phyloP scores from a whole-genome alignment of 2,888 invertebrate genomes.

The Aelia acuminata region DNA sequence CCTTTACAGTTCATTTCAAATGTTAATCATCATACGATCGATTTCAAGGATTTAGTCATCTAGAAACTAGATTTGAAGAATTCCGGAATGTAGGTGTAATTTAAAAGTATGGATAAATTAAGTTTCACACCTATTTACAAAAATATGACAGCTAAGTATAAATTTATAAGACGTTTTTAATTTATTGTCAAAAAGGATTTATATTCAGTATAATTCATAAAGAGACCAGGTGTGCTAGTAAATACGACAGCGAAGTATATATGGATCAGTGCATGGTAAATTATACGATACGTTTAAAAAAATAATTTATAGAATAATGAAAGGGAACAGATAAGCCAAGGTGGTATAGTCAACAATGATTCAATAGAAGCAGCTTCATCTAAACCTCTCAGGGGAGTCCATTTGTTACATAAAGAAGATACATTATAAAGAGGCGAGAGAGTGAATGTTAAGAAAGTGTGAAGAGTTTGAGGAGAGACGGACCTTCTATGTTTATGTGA shows the following conservation, averaged over 20 bases:
- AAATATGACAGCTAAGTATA: too few relatives aligned
- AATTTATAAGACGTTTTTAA: too few relatives aligned
- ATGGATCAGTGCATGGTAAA: neutral
- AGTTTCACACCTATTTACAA: too few relatives aligned
- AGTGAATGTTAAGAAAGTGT: conserved; percentile 30
- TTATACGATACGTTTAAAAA: too few relatives aligned
- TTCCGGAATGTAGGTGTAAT: too few relatives aligned
- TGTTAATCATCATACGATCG: neutral
- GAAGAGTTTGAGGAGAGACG: neutral
- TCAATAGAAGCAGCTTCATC: neutral
- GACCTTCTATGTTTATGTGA: conserved; percentile 64
- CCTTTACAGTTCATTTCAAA: neutral
- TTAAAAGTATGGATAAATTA: too few relatives aligned
- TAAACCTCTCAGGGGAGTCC: conserved; percentile 4
- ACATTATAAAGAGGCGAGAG: neutral
- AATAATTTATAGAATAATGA: too few relatives aligned
- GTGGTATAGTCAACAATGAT: neutral
- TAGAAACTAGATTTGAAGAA: too few relatives aligned
- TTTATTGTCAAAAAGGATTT: too few relatives aligned
- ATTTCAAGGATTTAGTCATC: neutral
- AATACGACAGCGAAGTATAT: neutral
- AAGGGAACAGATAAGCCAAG: too few relatives aligned
- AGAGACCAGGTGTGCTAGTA: neutral
- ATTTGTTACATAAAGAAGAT: conserved; percentile 14
- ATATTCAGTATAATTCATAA: neutral